Base-by-base conservation (phyloP, 1,140 invertebrate genomes). In the Varroa destructor region DNA sequence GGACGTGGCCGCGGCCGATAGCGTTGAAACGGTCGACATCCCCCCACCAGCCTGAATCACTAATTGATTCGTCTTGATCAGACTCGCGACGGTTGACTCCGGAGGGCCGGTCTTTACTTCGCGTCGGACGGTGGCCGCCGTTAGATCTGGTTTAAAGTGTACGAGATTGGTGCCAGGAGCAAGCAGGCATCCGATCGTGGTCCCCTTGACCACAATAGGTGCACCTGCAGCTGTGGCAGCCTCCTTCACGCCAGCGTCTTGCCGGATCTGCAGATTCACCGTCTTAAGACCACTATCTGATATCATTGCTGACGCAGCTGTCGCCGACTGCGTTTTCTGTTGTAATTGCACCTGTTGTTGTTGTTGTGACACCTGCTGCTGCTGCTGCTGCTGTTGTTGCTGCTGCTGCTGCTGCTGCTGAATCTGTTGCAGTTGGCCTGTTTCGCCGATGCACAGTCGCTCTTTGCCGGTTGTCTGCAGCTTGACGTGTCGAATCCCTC, bases 401-500 rank as follows among this genome's bases (percentile, higher is more conserved):
- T 58, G 57, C 12, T 5, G 57, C 12, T 58, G 57, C 57, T 58
- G 57, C 12, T 58, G 57, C 46, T 67, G 61, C 12, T 67, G 61
- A 36, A 43, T 12, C 40, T 67, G 61, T 8, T 67, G 61, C 8
- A 36, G 61, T 37, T 3, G 3, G 3, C 8, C 4, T 3, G 4
- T 51, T 51, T 51, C 46, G 46, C 46, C 46, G 4, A 8, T 51
- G 46, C 46, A 51, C 46, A 51, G 46, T 51, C 46, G 46, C 46
- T 51, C 46, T 8, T 51, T 51, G 46, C 46, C 46, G 14, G 61
- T 37, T n/a, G 61, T 12, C 37, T 40, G 12, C 10, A 46, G 8
- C 61, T 67, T 67, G 61, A 67, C 61, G 46, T 67, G 40, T 43
- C 40, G 10, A 40, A 40, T 67, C 40, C 25, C 57, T 58, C 57